phyloP scores from a whole-genome alignment of 2,113 vertebrate genomes.

The Coptodon rendalli region DNA sequence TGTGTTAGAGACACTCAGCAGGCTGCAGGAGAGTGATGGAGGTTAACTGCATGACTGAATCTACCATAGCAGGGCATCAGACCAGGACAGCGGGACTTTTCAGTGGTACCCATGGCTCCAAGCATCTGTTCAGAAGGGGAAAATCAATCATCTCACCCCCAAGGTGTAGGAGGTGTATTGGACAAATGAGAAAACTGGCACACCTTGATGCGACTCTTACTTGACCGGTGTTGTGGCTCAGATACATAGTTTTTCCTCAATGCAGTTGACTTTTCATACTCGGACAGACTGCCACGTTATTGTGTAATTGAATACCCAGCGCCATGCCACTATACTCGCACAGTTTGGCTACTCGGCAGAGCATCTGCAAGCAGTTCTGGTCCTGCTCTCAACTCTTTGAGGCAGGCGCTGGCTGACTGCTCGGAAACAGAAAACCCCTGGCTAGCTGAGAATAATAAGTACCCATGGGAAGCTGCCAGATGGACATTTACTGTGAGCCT shows the following conservation, averaged over 20 bases:
- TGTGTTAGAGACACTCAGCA: slow-evolving; percentile 16
- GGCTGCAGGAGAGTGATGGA: slow-evolving; percentile 3
- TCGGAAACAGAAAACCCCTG: slow-evolving; percentile 68
- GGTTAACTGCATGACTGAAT: slow-evolving; percentile 54
- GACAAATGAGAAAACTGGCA: neutral
- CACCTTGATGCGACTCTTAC: neutral
- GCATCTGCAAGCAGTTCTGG: slow-evolving; percentile 57
- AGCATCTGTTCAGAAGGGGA: slow-evolving; percentile 42
- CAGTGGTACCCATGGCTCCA: slow-evolving; percentile 4
- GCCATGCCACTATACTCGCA: slow-evolving; percentile 22
- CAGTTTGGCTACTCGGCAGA: slow-evolving; percentile 31
- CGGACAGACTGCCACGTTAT: neutral
- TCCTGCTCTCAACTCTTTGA: slow-evolving; percentile 51
- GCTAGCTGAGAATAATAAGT: slow-evolving; percentile 74
- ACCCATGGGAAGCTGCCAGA: slow-evolving; percentile 74
- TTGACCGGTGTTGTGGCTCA: neutral
- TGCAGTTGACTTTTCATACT: neutral
- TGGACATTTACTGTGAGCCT: slow-evolving; percentile 73
- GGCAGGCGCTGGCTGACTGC: slow-evolving; percentile 45
- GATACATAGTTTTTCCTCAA: neutral
- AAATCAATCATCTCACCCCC: slow-evolving; percentile 40
- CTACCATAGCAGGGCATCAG: slow-evolving; percentile 6
- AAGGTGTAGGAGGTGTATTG: neutral
- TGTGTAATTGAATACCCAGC: slow-evolving; percentile 60
- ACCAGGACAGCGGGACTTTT: slow-evolving; percentile 32